Conservation (phyloP, 2,888 invertebrate genomes). For the Nymphalis urticae region DNA sequence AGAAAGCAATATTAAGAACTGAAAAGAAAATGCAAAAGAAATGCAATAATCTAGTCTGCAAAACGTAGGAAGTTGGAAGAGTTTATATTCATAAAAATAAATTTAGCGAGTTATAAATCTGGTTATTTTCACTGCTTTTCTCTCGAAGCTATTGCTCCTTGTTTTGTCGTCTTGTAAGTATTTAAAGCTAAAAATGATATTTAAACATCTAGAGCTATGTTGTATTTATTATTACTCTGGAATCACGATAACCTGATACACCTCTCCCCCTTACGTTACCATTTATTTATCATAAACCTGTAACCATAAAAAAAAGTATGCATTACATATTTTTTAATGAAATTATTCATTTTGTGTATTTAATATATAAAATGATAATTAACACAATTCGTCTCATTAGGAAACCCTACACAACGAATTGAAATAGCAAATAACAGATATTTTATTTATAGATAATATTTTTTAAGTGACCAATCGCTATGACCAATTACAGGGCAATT, state of each 20-base stretch:
- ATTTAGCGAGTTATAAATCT: neutral
- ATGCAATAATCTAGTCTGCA: slow-evolving; percentile 14
- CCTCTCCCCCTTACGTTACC: slow-evolving; percentile 9
- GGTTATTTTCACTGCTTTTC: neutral
- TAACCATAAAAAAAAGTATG: neutral
- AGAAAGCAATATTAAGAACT: slow-evolving; percentile 7
- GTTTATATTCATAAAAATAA: neutral
- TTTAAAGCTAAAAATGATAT: neutral
- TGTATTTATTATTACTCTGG: neutral
- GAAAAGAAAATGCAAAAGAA: slow-evolving; percentile 18
- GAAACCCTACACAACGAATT: too few relatives aligned
- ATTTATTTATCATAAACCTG: slow-evolving; percentile 10
- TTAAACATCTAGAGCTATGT: neutral
- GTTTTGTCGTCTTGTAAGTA: neutral
- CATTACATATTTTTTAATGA: neutral
- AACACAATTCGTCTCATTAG: too few relatives aligned
- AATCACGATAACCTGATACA: slow-evolving; percentile 1
- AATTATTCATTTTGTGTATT: neutral
- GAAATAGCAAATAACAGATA: too few relatives aligned
- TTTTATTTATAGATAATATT: too few relatives aligned
- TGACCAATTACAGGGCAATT: too few relatives aligned
- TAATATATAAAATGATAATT: too few relatives aligned
- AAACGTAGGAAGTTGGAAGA: slow-evolving; percentile 4
- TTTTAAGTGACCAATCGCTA: too few relatives aligned
- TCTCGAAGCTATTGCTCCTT: neutral